Evolutionary conservation across 2,113 vertebrate species (phyloP).

Genomic region (Eretmochelys imbricata): DNA sequence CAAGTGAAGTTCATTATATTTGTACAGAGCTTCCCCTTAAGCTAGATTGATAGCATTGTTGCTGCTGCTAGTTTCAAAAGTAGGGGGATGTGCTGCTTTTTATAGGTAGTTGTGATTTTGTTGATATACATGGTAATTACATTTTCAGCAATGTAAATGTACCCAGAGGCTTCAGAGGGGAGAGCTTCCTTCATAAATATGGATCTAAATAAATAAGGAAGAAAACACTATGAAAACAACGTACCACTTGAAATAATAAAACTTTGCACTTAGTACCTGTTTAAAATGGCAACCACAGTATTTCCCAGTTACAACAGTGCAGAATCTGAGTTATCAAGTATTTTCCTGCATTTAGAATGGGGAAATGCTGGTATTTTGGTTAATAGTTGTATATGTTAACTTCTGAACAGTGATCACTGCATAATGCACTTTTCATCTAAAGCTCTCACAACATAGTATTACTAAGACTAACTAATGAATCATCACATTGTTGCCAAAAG

Average conservation of each 20-base stretch:
- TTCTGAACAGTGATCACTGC: background rate
- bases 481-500: background rate
- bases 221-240: background rate
- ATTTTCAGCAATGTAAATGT: background rate
- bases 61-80: background rate
- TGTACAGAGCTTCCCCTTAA: background rate
- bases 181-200: background rate
- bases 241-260: background rate
- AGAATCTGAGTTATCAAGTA: background rate
- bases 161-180: background rate
- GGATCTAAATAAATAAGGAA: background rate
- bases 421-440: background rate
- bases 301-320: background rate
- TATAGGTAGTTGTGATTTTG: background rate
- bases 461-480: background rate
- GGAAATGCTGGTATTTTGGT: background rate
- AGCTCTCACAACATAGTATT: background rate
- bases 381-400: background rate
- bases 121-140: background rate
- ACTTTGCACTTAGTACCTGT: background rate
- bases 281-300: background rate
- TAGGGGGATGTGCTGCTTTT: background rate
- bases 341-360: background rate
- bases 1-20: background rate
- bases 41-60: background rate